A percentile compares a stretch with the other conserved stretches of the same genome.
phyloP scores from a whole-genome alignment of 2,888 invertebrate genomes.

The Tanytarsus gracilentus region DNA sequence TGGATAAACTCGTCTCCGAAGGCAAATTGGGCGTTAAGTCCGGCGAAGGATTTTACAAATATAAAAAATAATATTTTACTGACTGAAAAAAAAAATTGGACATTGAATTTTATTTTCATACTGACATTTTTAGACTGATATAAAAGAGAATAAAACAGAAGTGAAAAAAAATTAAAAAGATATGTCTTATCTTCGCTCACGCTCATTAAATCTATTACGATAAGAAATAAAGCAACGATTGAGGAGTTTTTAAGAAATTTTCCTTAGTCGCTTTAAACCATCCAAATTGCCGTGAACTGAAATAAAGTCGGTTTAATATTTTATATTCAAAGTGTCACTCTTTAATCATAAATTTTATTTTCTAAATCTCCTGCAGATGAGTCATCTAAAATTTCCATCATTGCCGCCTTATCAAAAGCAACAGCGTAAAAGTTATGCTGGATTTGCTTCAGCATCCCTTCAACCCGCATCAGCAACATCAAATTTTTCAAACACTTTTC shows the following conservation, averaged over 20 bases:
- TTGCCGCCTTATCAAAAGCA: constrained; percentile 21
- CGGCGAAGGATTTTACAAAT: constrained; percentile 80
- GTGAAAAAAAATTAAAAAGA: background rate
- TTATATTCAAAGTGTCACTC: background rate
- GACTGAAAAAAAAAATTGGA: background rate
- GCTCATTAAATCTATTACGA: no score
- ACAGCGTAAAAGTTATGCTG: constrained; percentile 22
- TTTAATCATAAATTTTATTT: background rate
- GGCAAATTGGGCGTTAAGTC: constrained; percentile 73
- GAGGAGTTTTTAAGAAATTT: no score
- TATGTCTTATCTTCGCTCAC: constrained; percentile 13
- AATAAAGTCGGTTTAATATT: no score
- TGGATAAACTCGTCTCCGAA: constrained; percentile 61
- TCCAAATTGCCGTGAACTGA: no score
- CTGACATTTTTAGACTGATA: constrained; percentile 4
- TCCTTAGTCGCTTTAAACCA: no score
- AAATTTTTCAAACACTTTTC: constrained; percentile 14
- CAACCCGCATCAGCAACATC: background rate
- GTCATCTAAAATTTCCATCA: constrained; percentile 6
- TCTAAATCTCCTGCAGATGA: constrained; percentile 24
- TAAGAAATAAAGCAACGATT: no score
- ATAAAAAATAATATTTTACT: constrained; percentile 41
- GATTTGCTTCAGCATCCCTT: background rate
- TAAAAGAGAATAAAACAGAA: background rate
- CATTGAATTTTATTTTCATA: background rate